phyloP scores from a whole-genome alignment of 23 tunicate species.

The Trididemnum miniatum region DNA sequence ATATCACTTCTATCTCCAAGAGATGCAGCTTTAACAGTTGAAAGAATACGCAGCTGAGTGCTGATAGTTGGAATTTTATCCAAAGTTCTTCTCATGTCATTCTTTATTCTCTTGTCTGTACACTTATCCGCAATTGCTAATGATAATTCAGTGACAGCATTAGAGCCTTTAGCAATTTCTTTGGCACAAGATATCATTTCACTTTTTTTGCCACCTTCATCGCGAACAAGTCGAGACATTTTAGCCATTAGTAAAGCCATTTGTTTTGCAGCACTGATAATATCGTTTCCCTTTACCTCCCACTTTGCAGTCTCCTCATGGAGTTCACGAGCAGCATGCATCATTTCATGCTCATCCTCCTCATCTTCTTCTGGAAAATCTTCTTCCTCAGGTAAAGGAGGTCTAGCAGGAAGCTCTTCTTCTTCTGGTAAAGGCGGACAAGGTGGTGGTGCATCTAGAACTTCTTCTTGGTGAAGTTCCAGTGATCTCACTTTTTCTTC shows the following conservation, averaged over 20 bases:
- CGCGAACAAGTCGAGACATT: slow-evolving; percentile 85
- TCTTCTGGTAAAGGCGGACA: slow-evolving; percentile 83
- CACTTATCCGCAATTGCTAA: slow-evolving; percentile 94
- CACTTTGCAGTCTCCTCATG: slow-evolving; percentile 96
- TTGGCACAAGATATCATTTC: slow-evolving; percentile 94
- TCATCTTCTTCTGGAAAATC: slow-evolving; percentile 84
- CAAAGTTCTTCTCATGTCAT: slow-evolving; percentile 94
- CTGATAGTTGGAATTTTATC: slow-evolving; percentile 94
- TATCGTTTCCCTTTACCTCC: slow-evolving; percentile 93
- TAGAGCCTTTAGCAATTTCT: slow-evolving; percentile 95
- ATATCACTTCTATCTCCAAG: slow-evolving; percentile 68
- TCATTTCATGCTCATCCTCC: slow-evolving; percentile 66
- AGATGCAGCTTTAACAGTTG: slow-evolving; percentile 99
- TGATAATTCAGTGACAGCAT: slow-evolving; percentile 79
- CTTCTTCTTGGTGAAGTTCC: slow-evolving; percentile 33
- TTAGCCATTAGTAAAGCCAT: slow-evolving; percentile 99
- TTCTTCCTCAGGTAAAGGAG: slow-evolving; percentile 81
- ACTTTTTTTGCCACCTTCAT: slow-evolving; percentile 85
- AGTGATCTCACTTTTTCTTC: slow-evolving; percentile 36
- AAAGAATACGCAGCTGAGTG: slow-evolving; percentile 93
- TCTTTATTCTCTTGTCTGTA: slow-evolving; percentile 88
- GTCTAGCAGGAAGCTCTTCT: slow-evolving; percentile 45
- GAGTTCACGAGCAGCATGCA: slow-evolving; percentile 96
- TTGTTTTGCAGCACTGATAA: slow-evolving; percentile 93
- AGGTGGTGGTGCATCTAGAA: slow-evolving; percentile 43